Evolutionary conservation across 2,113 vertebrate species (phyloP), one percentile per base, ranked within the genome.

Genomic region (Brevimyrus niger): DNA sequence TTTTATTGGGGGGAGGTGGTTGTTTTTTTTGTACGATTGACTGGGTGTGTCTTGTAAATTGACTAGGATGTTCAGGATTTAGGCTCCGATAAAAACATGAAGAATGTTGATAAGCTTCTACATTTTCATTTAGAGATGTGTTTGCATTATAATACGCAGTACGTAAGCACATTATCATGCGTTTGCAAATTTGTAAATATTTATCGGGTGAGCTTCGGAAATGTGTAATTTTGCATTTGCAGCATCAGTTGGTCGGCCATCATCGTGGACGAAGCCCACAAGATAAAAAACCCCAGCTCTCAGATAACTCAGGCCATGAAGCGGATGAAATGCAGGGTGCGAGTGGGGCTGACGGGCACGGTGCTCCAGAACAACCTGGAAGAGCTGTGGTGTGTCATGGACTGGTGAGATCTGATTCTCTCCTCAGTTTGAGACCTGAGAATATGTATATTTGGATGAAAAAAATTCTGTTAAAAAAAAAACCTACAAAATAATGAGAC

Each of bases 331-430:
- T 99, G 98, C 91, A 92, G 73, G 90, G 95, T 98, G 89, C 96
- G 97, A 88, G 94, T 99, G 89, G 98, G 98, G 88, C 97, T 99
- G 92, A 99, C 98, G 87, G 98, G 98, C 90, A 99, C 98, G 80
- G 96, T 99, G 93, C 95, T 99, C 90, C 98, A 99, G 92, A 99
- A 99, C 91, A 98, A 98, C 92, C 97, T 99, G 93, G 97, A 98
- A 86, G 98, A 99, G 87, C 95, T 99, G 90, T 99, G 98, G 98
- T 99, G 98, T 96, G 97, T 99, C 89, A 97, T 98, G 97, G 98
- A 99, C 95, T 99, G 98, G 98, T 99, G 91, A 93, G 93, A 31
- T 27, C 92, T n/a, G n/a, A 69, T 8, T n/a, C 47, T 17, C 61
- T 19, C 13, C n/a, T 19, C 42, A 46, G 46, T 88, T n/a, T 47